These are phyloP conservation scores for Aphelinus certus DNA, from an alignment of 1,140 invertebrate genomes.

Conservation along the genomic window DNA sequence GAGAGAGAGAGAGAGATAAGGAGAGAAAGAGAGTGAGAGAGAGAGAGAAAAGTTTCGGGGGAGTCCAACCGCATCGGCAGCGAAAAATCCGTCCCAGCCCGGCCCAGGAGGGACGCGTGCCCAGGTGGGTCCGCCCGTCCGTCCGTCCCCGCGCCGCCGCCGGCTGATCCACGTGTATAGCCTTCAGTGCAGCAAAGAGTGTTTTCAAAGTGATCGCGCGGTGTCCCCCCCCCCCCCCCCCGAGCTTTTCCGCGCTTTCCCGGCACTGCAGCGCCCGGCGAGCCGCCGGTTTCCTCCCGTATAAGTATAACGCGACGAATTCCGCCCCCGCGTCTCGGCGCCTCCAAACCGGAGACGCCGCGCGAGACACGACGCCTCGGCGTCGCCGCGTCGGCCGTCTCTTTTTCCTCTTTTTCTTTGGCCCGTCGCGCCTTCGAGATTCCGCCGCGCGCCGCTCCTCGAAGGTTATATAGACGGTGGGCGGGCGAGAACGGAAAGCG, in stretches of 20 bases:
- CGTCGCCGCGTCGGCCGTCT: conserved; percentile 25
- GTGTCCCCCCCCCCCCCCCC: conserved; percentile 32
- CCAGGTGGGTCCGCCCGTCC: too few relatives aligned
- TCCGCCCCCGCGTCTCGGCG: neutral
- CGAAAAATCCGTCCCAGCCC: neutral
- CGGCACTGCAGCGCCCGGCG: conserved; percentile 34
- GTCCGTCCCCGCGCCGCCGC: neutral
- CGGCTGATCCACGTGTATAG: neutral
- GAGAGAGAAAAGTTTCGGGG: neutral
- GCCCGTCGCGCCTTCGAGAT: too few relatives aligned
- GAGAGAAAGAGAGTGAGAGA: too few relatives aligned
- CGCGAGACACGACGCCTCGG: conserved; percentile 1
- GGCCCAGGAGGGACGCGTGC: too few relatives aligned
- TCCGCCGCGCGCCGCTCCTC: too few relatives aligned
- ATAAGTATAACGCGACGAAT: neutral
- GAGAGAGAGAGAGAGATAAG: too few relatives aligned
- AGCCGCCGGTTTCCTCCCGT: conserved; percentile 39
- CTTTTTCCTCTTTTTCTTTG: neutral
- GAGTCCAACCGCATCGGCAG: conserved; percentile 7
- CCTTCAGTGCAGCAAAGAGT: neutral
- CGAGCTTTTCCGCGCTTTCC: conserved; percentile 3
- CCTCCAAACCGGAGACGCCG: too few relatives aligned
- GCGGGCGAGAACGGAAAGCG: too few relatives aligned
- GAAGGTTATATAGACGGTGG: too few relatives aligned
- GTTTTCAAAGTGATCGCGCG: neutral